Base-by-base conservation (phyloP, 1,140 invertebrate genomes). In the Pteromalus puparum region DNA sequence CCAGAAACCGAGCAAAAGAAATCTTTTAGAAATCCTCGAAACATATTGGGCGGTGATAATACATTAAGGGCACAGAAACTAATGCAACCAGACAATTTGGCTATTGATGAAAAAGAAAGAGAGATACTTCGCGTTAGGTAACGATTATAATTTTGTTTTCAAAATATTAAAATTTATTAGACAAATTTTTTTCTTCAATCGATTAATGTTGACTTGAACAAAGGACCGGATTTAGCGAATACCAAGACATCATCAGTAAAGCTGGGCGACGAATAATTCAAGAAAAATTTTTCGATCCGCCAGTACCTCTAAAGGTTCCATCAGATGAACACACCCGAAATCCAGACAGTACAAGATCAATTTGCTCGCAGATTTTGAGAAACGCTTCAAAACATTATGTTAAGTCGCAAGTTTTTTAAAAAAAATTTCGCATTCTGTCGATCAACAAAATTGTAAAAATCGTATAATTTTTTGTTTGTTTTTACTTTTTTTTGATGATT, bases 141-240 rank as follows among this genome's bases (percentile, higher is more conserved):
- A 67, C 42, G 85, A 53, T 12, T 76, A 48, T 28, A 48, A 76
- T 24, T 34, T n/a, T 28, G 1, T 34, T 1, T 76, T 1, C 28
- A 28, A 70, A 12, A 70, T 42, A 70, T 70, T 48, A 48, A 70
- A 67, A 68, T 7, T 38, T 68, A 68, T 12, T 1, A 24, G 38
- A 61, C 28, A 5, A n/a, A 67, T 42, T 12, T 34, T 79, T 67
- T 79, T 24, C 34, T n/a, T 48, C 24, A 53, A 72, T 53, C 1
- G 18, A 26, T 83, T 48, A 26, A 75, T 77, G 28, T 77, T 78
- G 48, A 77, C 61, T 75, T 38, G 26, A 83, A 74, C 67, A 30
- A 38, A 91, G 89, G 82, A 91, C 90, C 38, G 90, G 89, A 67
- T 68, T 87, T 73, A 86, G 89, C 5, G 90, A 90, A 38, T 91